These are phyloP conservation scores for Gallinago paraguaiae DNA, from an alignment of 2,113 vertebrate genomes.

Conservation along the genomic window DNA sequence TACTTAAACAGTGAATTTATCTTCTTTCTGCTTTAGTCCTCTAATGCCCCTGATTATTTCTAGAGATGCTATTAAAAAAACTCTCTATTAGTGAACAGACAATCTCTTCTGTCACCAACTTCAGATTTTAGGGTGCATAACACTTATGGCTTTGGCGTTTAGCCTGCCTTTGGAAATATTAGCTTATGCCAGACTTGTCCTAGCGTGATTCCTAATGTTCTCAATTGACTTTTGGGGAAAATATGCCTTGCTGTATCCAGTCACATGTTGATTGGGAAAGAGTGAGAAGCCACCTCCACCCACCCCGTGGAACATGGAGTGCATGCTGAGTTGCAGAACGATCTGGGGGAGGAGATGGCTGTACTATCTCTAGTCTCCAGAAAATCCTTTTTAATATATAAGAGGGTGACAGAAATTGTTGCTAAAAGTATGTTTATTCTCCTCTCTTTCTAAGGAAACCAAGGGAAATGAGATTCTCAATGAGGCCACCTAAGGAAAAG, in stretches of 20 bases:
- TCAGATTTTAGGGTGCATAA: not conserved
- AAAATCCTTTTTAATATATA: not conserved
- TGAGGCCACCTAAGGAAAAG: not conserved
- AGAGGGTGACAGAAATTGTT: not conserved
- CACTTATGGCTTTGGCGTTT: not conserved
- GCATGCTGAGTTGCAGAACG: not conserved
- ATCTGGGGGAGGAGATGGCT: not conserved
- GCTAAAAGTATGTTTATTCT: not conserved
- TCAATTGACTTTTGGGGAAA: not conserved
- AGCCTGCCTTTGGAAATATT: not conserved
- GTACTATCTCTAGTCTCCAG: not conserved
- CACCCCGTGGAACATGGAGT: not conserved
- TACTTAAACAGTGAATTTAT: conserved; percentile 27
- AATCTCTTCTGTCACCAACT: not conserved
- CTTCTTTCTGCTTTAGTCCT: not conserved
- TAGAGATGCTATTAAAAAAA: not conserved
- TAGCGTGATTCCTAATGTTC: not conserved
- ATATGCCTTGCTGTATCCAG: not conserved
- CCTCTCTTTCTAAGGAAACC: not conserved
- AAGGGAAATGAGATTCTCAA: not conserved
- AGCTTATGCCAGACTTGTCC: not conserved
- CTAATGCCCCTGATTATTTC: not conserved
- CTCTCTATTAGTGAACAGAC: not conserved
- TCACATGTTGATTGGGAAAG: not conserved
- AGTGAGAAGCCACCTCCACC: not conserved